A percentile compares a stretch with the other conserved stretches of the same genome.
phyloP scores from a whole-genome alignment of 2,888 invertebrate genomes.

The Chrysodeixis includens region DNA sequence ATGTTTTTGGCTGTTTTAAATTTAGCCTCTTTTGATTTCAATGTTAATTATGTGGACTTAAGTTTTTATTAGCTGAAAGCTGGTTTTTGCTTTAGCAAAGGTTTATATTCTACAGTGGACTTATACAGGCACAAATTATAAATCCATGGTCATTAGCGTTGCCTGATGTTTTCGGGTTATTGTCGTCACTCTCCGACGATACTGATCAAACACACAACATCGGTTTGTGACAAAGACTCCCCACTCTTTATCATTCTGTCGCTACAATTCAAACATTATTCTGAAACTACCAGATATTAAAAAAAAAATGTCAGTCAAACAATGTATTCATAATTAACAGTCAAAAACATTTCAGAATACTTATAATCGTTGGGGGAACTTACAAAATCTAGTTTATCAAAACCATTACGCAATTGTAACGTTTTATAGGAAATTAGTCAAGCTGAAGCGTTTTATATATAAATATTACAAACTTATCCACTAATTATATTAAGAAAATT shows the following conservation, averaged over 20 bases:
- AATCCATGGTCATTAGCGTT: too few relatives aligned
- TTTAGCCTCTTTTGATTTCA: neutral
- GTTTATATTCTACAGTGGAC: neutral
- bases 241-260: too few relatives aligned
- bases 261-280: too few relatives aligned
- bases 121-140: neutral
- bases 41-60: neutral
- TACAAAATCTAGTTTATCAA: slow-evolving; percentile 33
- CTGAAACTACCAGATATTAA: too few relatives aligned
- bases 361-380: slow-evolving; percentile 28
- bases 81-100: too few relatives aligned
- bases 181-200: too few relatives aligned
- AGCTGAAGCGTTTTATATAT: slow-evolving; percentile 62
- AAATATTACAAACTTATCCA: slow-evolving; percentile 59
- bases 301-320: too few relatives aligned
- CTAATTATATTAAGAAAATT: slow-evolving; percentile 55
- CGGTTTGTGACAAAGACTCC: too few relatives aligned
- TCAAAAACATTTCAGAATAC: slow-evolving; percentile 56
- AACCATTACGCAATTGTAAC: slow-evolving; percentile 39
- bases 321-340: neutral
- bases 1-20: slow-evolving; percentile 24
- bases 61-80: neutral
- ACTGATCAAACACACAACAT: too few relatives aligned
- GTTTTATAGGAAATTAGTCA: slow-evolving; percentile 47
- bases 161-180: too few relatives aligned